Evolutionary conservation across 2,797 vertebrate species (phyloP), one percentile per base, ranked within the genome.

Genomic region (Microcaecilia unicolor): DNA sequence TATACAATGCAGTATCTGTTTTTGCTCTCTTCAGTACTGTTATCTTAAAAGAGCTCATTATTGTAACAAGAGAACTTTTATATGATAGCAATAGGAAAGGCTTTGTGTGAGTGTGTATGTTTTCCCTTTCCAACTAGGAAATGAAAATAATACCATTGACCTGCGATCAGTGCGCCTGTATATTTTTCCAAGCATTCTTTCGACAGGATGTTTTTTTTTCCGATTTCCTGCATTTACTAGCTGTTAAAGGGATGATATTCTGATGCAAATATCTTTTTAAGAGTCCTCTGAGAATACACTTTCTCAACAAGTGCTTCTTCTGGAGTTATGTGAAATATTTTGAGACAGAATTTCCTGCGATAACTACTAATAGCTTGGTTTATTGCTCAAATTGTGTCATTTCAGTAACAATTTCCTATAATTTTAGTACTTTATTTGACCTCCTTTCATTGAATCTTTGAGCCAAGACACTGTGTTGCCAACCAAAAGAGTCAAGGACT

Each of bases 221-320:
- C 44, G n/a, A 44, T 30, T 34, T 67, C 42, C 21, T 55, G 41
- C 27, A 62, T 66, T 64, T 22, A 22, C 46, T 70, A 76, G 65
- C 44, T 76, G 59, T 67, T 65, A 76, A 70, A n/a, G n/a, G n/a
- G n/a, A n/a, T 65, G 49, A 55, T 29, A n/a, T 34, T 15, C 9
- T 7, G n/a, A n/a, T 49, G 37, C 57, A 36, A 25, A 51, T 68
- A n/a, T n/a, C n/a, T 61, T 43, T 49, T 58, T 55, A 46, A 66
- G 47, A 34, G 35, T 13, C 34, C 45, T 61, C 39, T 52, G 47
- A 34, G 29, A 41, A 12, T 50, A 37, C 44, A 67, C 63, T 59
- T 65, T 28, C 61, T 65, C 54, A n/a, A n/a, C n/a, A 69, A 63
- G 31, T 59, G 31, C 43, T 34, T 63, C 41, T 52, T n/a, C n/a